phyloP scores from a whole-genome alignment of 2,113 vertebrate species.

The Suricata suricatta region DNA sequence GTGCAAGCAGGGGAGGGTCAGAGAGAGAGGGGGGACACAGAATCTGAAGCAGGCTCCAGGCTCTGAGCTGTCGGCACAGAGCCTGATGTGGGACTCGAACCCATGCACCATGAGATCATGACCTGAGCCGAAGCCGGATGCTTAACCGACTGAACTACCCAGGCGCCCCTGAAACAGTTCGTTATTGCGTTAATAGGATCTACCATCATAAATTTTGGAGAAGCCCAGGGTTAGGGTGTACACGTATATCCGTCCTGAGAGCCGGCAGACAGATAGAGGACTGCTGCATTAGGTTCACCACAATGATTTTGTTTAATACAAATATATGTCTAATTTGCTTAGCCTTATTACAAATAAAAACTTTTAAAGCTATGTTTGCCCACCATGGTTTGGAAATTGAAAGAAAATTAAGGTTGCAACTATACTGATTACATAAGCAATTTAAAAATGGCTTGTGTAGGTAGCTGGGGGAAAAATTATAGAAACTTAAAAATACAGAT shows the following conservation, averaged over 20 bases:
- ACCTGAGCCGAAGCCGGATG: no score
- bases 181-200: not conserved
- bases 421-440: not conserved
- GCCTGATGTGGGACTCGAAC: no score
- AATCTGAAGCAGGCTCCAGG: no score
- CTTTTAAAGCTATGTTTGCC: not conserved
- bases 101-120: no score
- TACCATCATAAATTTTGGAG: not conserved
- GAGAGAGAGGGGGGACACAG: no score
- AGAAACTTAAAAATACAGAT: not conserved
- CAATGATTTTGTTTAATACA: not conserved
- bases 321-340: not conserved
- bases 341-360: not conserved
- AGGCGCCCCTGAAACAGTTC: not conserved
- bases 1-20: no score
- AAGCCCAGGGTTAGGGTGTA: not conserved
- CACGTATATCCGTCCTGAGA: not conserved
- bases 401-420: not conserved
- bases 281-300: not conserved
- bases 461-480: not conserved
- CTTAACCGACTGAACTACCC: no score
- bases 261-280: not conserved
- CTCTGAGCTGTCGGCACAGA: no score
- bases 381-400: slow-evolving; percentile 3
- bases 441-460: not conserved